Base-by-base conservation (phyloP, 2,888 invertebrate species). In the Nymphalis c-album region DNA sequence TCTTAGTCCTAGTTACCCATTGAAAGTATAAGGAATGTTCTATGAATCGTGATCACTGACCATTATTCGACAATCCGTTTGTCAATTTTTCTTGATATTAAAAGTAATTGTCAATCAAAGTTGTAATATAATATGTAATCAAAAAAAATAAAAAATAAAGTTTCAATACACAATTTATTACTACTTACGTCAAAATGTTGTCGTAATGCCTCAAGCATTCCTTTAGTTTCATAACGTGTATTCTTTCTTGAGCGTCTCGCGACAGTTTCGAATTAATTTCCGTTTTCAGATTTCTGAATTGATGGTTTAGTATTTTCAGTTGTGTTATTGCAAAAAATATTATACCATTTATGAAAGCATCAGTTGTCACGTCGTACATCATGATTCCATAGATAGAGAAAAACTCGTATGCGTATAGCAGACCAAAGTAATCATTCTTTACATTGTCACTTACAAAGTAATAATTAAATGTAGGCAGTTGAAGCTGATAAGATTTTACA, bases 311-410 rank as follows among this genome's bases (percentile, higher is more conserved):
- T 17, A 51, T 51, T 47, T 57, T 58, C 48, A 68, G 63, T 60
- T 70, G 68, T 46, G 50, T 62, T 48, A 70, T 65, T 13, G 46
- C 40, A 22, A 65, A 70, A 26, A 60, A 65, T 18, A 70, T 35
- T 17, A 62, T 63, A 2, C 64, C 68, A 45, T 65, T 70, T 20
- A 60, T 60, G 45, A 70, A 63, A 16, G 50, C 18, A 1, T 65
- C 63, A 2, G 46, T 57, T 0, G 68, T 60, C 2, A 65, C 46
- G 20, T 68, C 65, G 8, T 51, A 70, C 46, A 63, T 50, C 63
- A 68, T 70, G 13, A 70, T n/a, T 1, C 63, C 68, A 45, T 70
- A 70, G 13, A 70, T 67, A 26, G 63, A 67, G 17, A 70, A 46
- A 13, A 58, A 55, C 26, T 70, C 63, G 17, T 68, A 68, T 7